phyloP scores from a whole-genome alignment of 1,140 invertebrate species.

The Ceratosolen solmsi region DNA sequence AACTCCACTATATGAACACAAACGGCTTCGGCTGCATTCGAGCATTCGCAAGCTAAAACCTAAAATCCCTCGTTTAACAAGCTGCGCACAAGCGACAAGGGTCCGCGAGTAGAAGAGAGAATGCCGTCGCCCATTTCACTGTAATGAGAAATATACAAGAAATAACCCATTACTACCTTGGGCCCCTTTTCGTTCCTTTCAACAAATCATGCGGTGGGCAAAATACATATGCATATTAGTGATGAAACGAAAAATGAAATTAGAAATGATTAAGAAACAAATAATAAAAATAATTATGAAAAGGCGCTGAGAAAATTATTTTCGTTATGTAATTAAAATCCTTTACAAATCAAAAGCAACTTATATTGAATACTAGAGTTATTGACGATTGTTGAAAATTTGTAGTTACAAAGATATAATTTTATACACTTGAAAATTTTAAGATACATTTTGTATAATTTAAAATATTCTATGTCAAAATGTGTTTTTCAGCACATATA shows the following conservation, averaged over 20 bases:
- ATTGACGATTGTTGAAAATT: too few species aligned
- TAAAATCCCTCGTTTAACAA: conserved; percentile 55
- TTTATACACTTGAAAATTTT: too few species aligned
- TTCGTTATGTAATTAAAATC: conserved; percentile 30
- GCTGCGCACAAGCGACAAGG: conserved; percentile 54
- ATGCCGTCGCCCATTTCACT: conserved; percentile 44
- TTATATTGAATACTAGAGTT: too few species aligned
- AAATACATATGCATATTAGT: not conserved
- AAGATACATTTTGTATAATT: too few species aligned
- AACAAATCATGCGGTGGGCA: conserved; percentile 15
- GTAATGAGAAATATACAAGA: conserved; percentile 46
- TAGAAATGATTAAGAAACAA: not conserved
- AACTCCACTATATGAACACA: not conserved
- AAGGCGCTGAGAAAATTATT: conserved; percentile 23
- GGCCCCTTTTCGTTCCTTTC: not conserved
- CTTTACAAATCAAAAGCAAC: too few species aligned
- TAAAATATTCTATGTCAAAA: too few species aligned
- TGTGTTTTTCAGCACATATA: too few species aligned
- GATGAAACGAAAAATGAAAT: not conserved
- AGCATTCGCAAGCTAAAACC: conserved; percentile 51
- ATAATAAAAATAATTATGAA: not conserved
- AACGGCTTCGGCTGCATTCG: conserved; percentile 19
- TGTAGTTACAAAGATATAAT: too few species aligned
- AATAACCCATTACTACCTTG: conserved; percentile 20
- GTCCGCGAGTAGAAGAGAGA: conserved; percentile 22